Percentiles rank a stretch among this genome's conserved stretches.
Conservation (phyloP, 2,113 vertebrate genomes). For the Glareola pratincola region DNA sequence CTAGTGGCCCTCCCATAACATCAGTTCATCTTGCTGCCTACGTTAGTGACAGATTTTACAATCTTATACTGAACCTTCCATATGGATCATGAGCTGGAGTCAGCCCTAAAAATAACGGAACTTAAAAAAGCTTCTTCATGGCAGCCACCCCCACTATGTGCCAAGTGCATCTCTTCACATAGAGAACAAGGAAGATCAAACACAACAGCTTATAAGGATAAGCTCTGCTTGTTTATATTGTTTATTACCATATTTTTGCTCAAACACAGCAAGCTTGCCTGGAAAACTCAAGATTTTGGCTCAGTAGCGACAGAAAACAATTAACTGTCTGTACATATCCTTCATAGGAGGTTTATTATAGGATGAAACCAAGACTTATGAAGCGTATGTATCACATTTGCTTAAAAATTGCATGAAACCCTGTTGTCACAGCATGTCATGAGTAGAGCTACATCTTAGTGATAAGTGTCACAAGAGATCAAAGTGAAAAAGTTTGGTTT, state of each 20-base stretch:
- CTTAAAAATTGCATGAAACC: slow-evolving; percentile 15
- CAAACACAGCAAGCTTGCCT: background rate
- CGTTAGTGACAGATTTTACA: background rate
- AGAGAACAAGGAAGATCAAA: background rate
- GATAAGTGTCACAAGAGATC: slow-evolving; percentile 15
- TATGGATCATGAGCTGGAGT: background rate
- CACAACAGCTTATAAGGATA: background rate
- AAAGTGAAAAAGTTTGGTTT: background rate
- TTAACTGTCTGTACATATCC: background rate
- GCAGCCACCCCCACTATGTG: background rate
- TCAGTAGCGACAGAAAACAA: background rate
- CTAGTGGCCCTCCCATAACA: background rate
- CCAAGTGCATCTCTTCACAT: background rate
- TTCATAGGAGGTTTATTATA: background rate
- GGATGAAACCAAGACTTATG: background rate
- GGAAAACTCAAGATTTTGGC: background rate
- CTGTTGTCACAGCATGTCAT: background rate
- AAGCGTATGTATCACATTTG: background rate
- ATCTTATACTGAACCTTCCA: background rate
- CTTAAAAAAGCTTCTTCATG: background rate
- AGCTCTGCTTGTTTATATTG: background rate
- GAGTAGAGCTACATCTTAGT: background rate
- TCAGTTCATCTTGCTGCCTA: background rate
- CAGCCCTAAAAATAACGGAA: background rate
- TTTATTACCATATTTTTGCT: background rate